Conservation (phyloP, 2,888 invertebrate species). For the Thera obeliscata region DNA sequence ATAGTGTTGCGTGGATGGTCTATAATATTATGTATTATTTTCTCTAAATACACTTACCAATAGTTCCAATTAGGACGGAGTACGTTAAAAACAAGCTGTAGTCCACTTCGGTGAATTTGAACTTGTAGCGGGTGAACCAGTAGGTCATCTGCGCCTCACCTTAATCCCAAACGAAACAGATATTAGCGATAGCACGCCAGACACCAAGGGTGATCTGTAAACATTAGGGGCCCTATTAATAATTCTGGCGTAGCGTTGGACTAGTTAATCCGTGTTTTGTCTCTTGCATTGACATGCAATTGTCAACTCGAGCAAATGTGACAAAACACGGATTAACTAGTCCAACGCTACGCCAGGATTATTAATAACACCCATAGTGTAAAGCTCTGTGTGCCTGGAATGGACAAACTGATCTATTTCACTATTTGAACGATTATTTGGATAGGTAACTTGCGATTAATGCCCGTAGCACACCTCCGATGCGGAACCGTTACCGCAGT, state of each 20-base stretch:
- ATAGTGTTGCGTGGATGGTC: too few relatives aligned
- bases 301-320: too few relatives aligned
- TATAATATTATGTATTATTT: too few relatives aligned
- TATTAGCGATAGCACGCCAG: conserved; percentile 59
- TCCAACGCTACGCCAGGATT: too few relatives aligned
- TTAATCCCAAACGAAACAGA: conserved; percentile 75
- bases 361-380: too few relatives aligned
- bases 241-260: too few relatives aligned
- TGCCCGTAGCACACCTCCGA: too few relatives aligned
- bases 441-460: too few relatives aligned
- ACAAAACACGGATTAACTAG: too few relatives aligned
- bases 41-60: conserved; percentile 72
- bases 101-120: conserved; percentile 85
- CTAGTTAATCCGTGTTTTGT: too few relatives aligned
- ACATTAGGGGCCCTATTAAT: conserved; percentile 43
- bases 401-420: not conserved
- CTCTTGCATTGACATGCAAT: too few relatives aligned
- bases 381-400: not conserved
- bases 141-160: conserved; percentile 85
- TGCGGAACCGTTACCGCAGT: too few relatives aligned
- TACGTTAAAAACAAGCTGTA: conserved; percentile 84
- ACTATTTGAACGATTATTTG: not conserved
- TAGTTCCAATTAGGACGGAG: conserved; percentile 81
- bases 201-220: conserved; percentile 62
- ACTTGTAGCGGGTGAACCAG: conserved; percentile 84